A percentile compares a stretch with the other conserved stretches of the same genome.
phyloP scores from a whole-genome alignment of 1,140 invertebrate species.

The Ooceraea biroi region DNA sequence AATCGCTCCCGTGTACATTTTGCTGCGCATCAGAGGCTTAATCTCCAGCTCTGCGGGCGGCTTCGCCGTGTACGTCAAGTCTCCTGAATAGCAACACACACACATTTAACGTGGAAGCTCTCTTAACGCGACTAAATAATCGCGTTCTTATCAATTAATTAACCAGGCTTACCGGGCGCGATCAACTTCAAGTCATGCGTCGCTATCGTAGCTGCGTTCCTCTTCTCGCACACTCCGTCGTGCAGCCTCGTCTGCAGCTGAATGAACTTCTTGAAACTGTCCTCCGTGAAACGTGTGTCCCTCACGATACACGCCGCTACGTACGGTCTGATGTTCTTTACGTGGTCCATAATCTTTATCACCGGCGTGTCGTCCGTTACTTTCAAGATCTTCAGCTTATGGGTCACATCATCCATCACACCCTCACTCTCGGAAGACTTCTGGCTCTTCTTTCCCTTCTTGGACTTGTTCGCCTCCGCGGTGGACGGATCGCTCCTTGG shows the following conservation, averaged over 20 bases:
- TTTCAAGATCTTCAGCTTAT: slow-evolving; percentile 86
- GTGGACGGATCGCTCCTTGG: slow-evolving; percentile 79
- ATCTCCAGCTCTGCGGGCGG: slow-evolving; percentile 88
- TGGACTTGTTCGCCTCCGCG: slow-evolving; percentile 78
- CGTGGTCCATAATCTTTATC: slow-evolving; percentile 87
- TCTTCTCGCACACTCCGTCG: slow-evolving; percentile 92
- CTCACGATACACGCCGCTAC: slow-evolving; percentile 91
- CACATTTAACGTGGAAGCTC: slow-evolving; percentile 13
- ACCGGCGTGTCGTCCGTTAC: slow-evolving; percentile 86
- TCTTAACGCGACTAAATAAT: neutral
- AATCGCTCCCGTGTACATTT: slow-evolving; percentile 88
- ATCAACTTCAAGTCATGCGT: slow-evolving; percentile 92
- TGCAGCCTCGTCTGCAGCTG: slow-evolving; percentile 93
- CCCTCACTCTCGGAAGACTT: slow-evolving; percentile 79
- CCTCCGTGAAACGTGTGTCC: slow-evolving; percentile 89
- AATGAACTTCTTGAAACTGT: slow-evolving; percentile 92
- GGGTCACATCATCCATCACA: slow-evolving; percentile 75
- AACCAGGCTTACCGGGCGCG: slow-evolving; percentile 81
- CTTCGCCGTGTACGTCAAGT: slow-evolving; percentile 90
- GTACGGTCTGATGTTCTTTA: slow-evolving; percentile 89
- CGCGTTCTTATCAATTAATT: neutral
- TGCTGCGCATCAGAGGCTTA: slow-evolving; percentile 88
- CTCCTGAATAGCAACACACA: slow-evolving; percentile 81
- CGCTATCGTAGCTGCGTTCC: slow-evolving; percentile 92
- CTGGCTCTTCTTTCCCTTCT: slow-evolving; percentile 86